Base-by-base conservation (phyloP, 2,113 vertebrate species). In the Semnornis frantzii region DNA sequence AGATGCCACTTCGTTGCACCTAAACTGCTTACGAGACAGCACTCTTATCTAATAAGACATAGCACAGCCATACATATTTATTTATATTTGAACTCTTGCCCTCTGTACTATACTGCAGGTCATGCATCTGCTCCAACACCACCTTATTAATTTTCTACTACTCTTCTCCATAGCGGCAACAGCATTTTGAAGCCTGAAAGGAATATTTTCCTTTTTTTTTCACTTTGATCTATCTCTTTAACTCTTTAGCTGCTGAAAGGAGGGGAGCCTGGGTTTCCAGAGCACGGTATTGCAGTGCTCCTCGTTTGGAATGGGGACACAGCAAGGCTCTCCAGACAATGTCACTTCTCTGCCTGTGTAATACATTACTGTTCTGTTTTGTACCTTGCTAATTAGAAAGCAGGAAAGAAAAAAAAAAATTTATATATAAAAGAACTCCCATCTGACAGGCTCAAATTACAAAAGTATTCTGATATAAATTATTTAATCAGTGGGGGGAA, bases 11-110 rank as follows among this genome's bases (percentile, higher is more conserved):
- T 97, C 2, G 46, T 92, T 96, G 91, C 92, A 95, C 90, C 94
- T 97, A 95, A 96, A 97, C 91, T 95, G 95, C 95, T 96, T 97
- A 94, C 93, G 78, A 97, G 97, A 96, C 94, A 97, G 95, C 93
- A 95, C 94, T 96, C 93, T 91, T 94, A 96, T 96, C 95, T 95
- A 97, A 96, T 97, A 97, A 96, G 95, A 96, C 91, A 91, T 94
- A 96, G 95, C 93, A 96, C 93, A 95, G 95, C 95, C 95, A 96
- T 96, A 97, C 93, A 96, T 97, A 97, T 97, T 95, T 97, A 96
- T 97, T 97, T 96, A 96, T 97, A 96, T 96, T 96, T 97, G 97
- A 97, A 97, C 97, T 96, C 95, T 94, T 95, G 96, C 95, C 96
- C 94, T 95, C 91, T 90, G 87, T 95, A 94, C 94, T 96, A 90